Evolutionary conservation across 2,797 vertebrate genomes (phyloP), one percentile per base, ranked within the genome.

Genomic region (Melanotaenia parkinsoni): DNA sequence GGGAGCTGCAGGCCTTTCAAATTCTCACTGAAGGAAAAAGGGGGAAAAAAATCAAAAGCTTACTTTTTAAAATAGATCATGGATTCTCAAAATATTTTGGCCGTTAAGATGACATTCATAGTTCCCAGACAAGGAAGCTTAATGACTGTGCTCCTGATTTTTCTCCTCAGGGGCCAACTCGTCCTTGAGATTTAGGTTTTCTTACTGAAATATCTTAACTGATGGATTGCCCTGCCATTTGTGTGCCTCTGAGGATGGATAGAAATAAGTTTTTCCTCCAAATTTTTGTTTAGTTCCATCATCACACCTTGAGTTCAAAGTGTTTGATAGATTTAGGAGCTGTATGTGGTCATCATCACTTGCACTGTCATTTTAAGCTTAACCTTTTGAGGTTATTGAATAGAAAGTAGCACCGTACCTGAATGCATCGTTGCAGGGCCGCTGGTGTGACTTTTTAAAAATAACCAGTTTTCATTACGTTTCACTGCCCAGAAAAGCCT

Each of bases 401-500:
- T 26, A 2, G 4, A 14, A 54, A 54, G 51, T 24, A 26, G 24
- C 24, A 54, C 51, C 13, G 24, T 54, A 54, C 51, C 24, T 26
- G 11, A 13, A 28, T 30, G 24, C 28, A 28, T 30, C 14, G 13
- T 30, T 14, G 28, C 54, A 30, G 24, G 53, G 26, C 4, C 2
- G 26, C 54, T 57, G 26, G 22, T 7, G 5, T 30, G 53, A 56
- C 28, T 56, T 22, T 54, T 56, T 30, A 56, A 56, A 56, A 28
- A 56, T 40, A 63, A 71, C 56, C 61, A 26, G 53, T 53, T 47
- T 32, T 58, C 16, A 7, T 37, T 71, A 57, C 54, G 9, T 45
- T 24, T 50, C 40, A 38, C 56, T 50, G 6, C 20, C 18, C 64
- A 51, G 79, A 38, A 53, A 72, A 65, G 61, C 51, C 69, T 38